These are phyloP conservation scores for Trachelus troglodyta DNA, from an alignment of 2,888 invertebrate species.

Conservation along the genomic window DNA sequence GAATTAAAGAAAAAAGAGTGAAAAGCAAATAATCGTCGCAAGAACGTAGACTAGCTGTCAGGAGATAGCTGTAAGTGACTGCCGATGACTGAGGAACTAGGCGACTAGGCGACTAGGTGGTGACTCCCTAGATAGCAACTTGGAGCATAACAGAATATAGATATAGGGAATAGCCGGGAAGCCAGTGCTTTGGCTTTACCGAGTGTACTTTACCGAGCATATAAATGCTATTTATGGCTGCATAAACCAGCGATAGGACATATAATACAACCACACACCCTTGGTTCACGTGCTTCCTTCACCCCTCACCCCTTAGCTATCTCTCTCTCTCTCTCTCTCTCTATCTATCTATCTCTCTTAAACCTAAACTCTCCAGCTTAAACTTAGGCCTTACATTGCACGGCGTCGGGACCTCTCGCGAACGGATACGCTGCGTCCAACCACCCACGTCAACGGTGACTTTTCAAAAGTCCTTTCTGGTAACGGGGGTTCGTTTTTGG, in stretches of 20 bases:
- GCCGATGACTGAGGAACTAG: slow-evolving; percentile 20
- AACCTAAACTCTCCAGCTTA: not conserved
- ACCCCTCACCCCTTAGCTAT: not conserved
- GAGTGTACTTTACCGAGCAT: slow-evolving; percentile 60
- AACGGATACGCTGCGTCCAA: no score
- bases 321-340: slow-evolving; percentile 13
- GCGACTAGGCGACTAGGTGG: slow-evolving; percentile 27
- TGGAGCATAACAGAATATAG: slow-evolving; percentile 58
- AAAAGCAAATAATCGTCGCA: no score
- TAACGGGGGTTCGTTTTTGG: no score
- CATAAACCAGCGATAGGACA: slow-evolving; percentile 60
- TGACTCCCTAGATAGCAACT: slow-evolving; percentile 40
- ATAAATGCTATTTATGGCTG: slow-evolving; percentile 64
- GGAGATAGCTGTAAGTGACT: no score
- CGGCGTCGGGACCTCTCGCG: no score
- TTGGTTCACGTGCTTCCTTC: slow-evolving; percentile 31
- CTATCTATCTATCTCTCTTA: slow-evolving; percentile 10
- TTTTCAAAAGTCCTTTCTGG: no score
- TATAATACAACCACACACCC: slow-evolving; percentile 57
- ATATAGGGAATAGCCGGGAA: slow-evolving; percentile 56
- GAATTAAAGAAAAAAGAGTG: no score
- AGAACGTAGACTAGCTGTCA: no score
- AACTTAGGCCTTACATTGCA: no score
- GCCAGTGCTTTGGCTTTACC: slow-evolving; percentile 31
- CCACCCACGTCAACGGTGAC: no score